Base-by-base conservation (phyloP, 2,113 vertebrate genomes). In the Heterotis niloticus region DNA sequence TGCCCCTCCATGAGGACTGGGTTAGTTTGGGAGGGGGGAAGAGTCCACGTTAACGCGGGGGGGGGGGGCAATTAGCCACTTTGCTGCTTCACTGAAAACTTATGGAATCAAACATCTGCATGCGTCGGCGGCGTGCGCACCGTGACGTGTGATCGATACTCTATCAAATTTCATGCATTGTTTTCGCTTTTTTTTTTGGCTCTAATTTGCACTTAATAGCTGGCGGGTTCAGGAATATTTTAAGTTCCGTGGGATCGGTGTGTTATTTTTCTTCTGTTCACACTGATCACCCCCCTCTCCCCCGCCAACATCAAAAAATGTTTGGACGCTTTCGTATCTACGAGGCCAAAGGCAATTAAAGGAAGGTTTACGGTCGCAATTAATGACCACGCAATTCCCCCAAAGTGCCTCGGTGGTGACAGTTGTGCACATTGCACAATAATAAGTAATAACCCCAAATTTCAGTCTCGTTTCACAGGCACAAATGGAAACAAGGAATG, bases 61-160 rank as follows among this genome's bases (percentile, higher is more conserved):
- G 87, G 86, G 85, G 87, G 87, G 78, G 86, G 86, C 89, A 91
- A 92, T 93, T 93, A 93, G 86, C 85, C 88, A 90, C 90, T 92
- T 93, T 89, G 88, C 52, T 89, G 90, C 91, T 88, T 88, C 86
- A 85, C 59, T 90, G 88, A 86, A 83, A 90, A 89, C 86, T 87
- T 89, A 76, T 82, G 77, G 88, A 88, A 85, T 91, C 83, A 34
- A 81, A 78, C 64, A 82, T 84, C 82, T 85, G 87, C 66, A 28
- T 44, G 59, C 56, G 23, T 23, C 56, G 71, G 71, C 56, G 10
- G 17, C 68, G 17, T 17, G 9, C 57, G 34, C 2, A 44, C 3
- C 34, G 34, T 44, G 3, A 62, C 13, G 69, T 72, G 69, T 52
- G 51, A 72, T 23, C 9, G 23, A 72, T 54, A 51, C n/a, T 72